phyloP scores from a whole-genome alignment of 2,888 invertebrate genomes.

The Epistrophe grossulariae region DNA sequence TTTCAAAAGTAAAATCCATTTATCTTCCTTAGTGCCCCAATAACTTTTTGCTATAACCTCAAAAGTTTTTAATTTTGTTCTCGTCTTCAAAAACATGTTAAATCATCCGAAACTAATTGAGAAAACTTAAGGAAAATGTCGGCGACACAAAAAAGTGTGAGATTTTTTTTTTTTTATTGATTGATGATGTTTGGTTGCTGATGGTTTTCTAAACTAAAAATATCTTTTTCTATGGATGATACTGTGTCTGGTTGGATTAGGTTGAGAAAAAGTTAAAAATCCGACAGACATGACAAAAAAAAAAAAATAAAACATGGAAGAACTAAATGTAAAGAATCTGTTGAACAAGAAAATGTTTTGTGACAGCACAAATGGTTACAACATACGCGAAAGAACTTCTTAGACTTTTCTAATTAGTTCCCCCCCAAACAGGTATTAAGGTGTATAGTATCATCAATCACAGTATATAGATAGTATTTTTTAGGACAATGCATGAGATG shows the following conservation, averaged over 20 bases:
- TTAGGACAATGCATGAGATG: background rate
- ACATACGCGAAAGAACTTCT: constrained; percentile 27
- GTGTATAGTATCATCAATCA: constrained; percentile 57
- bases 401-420: constrained; percentile 58
- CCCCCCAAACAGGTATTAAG: constrained; percentile 21
- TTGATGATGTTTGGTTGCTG: constrained; percentile 50
- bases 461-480: background rate
- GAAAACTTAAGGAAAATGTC: constrained; percentile 51
- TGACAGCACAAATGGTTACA: constrained; percentile 46
- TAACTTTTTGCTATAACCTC: constrained; percentile 23
- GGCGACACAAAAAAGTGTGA: constrained; percentile 50
- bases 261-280: constrained; percentile 22
- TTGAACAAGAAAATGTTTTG: constrained; percentile 36
- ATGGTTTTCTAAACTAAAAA: constrained; percentile 29
- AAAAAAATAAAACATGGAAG: background rate
- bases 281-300: constrained; percentile 7
- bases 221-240: constrained; percentile 8
- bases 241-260: constrained; percentile 34
- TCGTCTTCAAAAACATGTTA: constrained; percentile 33
- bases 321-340: constrained; percentile 14
- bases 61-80: constrained; percentile 23
- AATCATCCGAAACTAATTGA: constrained; percentile 64
- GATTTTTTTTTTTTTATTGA: constrained; percentile 52
- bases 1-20: constrained; percentile 37
- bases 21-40: constrained; percentile 31